Evolutionary conservation across 2,888 invertebrate species (phyloP), one percentile per base, ranked within the genome.

Genomic region (Drosophila cyrtoloma): DNA sequence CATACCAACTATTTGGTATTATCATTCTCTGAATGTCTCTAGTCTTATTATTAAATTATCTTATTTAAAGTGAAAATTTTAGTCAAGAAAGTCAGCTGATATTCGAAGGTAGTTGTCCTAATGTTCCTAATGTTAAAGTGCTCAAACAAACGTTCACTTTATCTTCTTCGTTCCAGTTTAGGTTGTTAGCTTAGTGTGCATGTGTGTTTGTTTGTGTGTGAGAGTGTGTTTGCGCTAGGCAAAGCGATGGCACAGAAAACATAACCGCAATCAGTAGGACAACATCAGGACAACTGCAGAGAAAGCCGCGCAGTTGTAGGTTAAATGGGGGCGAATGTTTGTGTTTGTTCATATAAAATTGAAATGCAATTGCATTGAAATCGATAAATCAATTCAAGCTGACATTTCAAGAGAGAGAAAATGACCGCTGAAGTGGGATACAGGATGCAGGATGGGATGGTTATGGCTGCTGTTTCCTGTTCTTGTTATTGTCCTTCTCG

Each of bases 361-460:
- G 71, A 71, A 79, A 82, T 76, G 66, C 82, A 77, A 79, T 79
- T 82, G 68, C 55, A 56, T 59, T 62, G 59, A 77, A 86, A 90
- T 88, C 91, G 82, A 88, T 88, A 82, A 78, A 79, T 81, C 81
- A 86, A 82, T 81, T 76, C 71, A 56, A 71, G 65, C 50, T 74
- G 71, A 72, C 83, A 82, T 70, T 68, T 72, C 39, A 32, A 76
- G 47, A 35, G 35, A 56, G 19, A 56, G 22, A 35, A 26, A 57
- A 39, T 50, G 47, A 51, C 39, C 71, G 57, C 66, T 71, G 76
- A 76, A 75, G 71, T 30, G 39, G 44, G 42, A 55, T 39, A 52
- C 37, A 52, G 65, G 65, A 47, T 73, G n/a, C 47, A 39, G 70
- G 59, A 60, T 55, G 50, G 53, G 32, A 50, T 68, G 68, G 50